Conservation (phyloP, 2,888 invertebrate species). For the Achlya flavicornis region DNA sequence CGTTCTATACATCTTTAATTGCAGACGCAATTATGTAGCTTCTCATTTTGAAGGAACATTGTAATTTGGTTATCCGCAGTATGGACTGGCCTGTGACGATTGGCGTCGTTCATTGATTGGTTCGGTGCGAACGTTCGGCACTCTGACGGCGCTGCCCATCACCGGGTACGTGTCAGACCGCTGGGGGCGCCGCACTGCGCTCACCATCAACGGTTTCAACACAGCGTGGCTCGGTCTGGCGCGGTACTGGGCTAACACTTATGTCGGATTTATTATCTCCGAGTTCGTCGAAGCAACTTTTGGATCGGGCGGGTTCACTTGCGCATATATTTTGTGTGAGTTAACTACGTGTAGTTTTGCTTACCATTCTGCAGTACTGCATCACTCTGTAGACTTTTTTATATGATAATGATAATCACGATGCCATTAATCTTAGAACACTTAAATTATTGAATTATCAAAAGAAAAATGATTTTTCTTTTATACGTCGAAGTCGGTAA, state of each 20-base stretch:
- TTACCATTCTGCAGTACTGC: too few species aligned
- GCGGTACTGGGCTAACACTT: slow-evolving; percentile 83
- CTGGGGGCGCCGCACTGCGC: slow-evolving; percentile 85
- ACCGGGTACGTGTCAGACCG: slow-evolving; percentile 88
- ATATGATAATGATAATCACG: too few species aligned
- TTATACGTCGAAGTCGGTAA: too few species aligned
- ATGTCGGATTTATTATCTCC: slow-evolving; percentile 85
- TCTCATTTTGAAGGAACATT: background rate
- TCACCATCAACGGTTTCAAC: slow-evolving; percentile 82
- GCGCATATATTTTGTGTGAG: slow-evolving; percentile 88
- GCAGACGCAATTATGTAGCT: too few species aligned
- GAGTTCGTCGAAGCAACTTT: slow-evolving; percentile 87
- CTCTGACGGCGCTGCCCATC: slow-evolving; percentile 86
- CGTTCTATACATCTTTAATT: too few species aligned
- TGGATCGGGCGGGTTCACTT: slow-evolving; percentile 87
- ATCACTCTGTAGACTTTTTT: too few species aligned
- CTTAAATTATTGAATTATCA: too few species aligned
- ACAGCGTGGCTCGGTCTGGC: slow-evolving; percentile 85
- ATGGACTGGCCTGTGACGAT: slow-evolving; percentile 84
- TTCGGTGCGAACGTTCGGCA: slow-evolving; percentile 87
- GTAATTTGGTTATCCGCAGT: slow-evolving; percentile 65
- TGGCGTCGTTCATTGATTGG: slow-evolving; percentile 90
- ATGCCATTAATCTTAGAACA: too few species aligned
- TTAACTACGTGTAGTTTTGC: background rate
- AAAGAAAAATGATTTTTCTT: too few species aligned